Conservation (phyloP, 1,140 invertebrate species). For the Drosophila nannoptera region DNA sequence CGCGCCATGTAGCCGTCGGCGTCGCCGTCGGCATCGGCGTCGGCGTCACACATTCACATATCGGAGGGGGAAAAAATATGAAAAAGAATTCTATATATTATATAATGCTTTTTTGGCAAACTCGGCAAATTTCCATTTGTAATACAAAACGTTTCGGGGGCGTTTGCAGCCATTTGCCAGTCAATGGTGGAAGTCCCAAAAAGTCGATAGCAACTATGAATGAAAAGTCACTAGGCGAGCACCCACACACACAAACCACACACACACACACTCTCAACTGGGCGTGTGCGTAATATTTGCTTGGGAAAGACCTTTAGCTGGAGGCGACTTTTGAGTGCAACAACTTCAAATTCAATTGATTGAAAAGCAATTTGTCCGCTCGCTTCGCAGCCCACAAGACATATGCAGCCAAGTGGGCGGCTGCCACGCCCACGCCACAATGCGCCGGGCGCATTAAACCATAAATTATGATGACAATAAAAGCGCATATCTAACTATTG, state of each 20-base stretch:
- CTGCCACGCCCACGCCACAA: constrained; percentile 48
- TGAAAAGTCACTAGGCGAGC: constrained; percentile 30
- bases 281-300: constrained; percentile 58
- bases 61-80: background rate
- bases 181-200: constrained; percentile 56
- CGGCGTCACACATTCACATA: constrained; percentile 6
- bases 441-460: constrained; percentile 50
- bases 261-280: background rate
- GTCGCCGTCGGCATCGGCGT: constrained; percentile 20
- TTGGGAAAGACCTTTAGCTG: constrained; percentile 38
- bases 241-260: background rate
- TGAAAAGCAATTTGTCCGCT: constrained; percentile 69
- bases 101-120: constrained; percentile 60
- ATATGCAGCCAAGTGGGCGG: constrained; percentile 37
- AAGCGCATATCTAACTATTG: constrained; percentile 52
- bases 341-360: constrained; percentile 75
- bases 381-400: constrained; percentile 23
- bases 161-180: constrained; percentile 56
- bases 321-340: constrained; percentile 54
- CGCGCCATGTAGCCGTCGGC: constrained; percentile 48
- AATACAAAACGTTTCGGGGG: constrained; percentile 67
- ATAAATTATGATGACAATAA: constrained; percentile 63
- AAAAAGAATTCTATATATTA: constrained; percentile 22
- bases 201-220: constrained; percentile 51
- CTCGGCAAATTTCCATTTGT: constrained; percentile 67